Base-by-base conservation (phyloP, 2,113 vertebrate species). In the Ptyas mucosa region DNA sequence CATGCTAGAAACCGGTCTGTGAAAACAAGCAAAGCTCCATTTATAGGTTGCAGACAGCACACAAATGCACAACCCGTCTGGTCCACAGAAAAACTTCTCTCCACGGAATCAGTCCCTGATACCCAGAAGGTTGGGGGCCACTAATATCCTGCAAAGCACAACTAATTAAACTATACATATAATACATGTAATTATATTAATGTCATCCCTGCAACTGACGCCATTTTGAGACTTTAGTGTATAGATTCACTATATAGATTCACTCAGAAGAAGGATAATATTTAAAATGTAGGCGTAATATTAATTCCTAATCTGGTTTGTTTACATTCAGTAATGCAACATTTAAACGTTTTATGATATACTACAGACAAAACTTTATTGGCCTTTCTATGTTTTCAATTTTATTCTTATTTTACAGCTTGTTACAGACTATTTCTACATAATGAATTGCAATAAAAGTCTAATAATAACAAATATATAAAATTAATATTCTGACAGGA, bases 331-430 rank as follows among this genome's bases (percentile, higher is more conserved):
- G 18, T 49, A 43, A 6, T 54, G 57, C 14, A 57, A 5, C 53
- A 85, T 34, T 89, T 43, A 85, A 21, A 43, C 34, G 54, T 57
- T 54, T 54, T 52, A 81, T n/a, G 24, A 29, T 46, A 58, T 15
- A 89, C 26, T 18, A 51, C 21, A 69, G 23, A 69, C 29, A 90
- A 88, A 55, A 69, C 34, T 10, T 64, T 29, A 9, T 39, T 89
- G 57, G 43, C 55, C 85, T 57, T 89, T 86, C 26, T 15, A 55
- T 11, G 14, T 69, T 87, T 43, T 18, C 49, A 5, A 8, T 58
- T 91, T 92, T 85, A 94, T 92, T 87, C 29, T 55, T 85, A 69
- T 87, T 89, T 69, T 23, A 64, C 88, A 90, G 57, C 20, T 69
- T 94, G 26, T 87, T 51, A 87, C 12, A 54, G 29, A 64, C 46